Evolutionary conservation across 2,888 invertebrate species (phyloP), one percentile per base, ranked within the genome.

Genomic region (Coelinius sp.): DNA sequence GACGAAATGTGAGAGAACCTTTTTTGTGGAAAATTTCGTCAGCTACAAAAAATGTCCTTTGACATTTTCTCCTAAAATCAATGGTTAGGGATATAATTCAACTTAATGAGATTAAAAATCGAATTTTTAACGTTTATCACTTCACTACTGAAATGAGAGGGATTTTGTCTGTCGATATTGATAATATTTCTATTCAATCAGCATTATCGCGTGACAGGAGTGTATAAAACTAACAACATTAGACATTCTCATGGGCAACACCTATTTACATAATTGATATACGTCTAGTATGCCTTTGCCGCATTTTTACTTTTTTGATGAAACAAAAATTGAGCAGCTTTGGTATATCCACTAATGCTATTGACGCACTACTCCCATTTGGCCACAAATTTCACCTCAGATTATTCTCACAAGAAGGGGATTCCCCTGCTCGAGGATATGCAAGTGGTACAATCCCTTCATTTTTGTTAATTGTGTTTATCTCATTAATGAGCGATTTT

Each of bases 221-320:
- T 56, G 56, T 56, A 56, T 56, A 56, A 56, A 56, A 56, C 56
- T 56, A 56, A 56, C 31, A 56, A 56, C 56, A 56, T 56, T 27
- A 56, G 56, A 31, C 56, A n/a, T 56, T 25, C 7, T 27, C 27
- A 31, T 53, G 14, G 8, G 10, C 27, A 56, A 56, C 31, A 56
- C 14, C 31, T 56, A 56, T 56, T 8, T 56, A 56, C 56, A 56
- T 53, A 22, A 24, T 46, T 46, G 14, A 27, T 56, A 5, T 25
- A 56, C n/a, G 56, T 31, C 27, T 31, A 31, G 31, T 56, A 56
- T 56, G 56, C 17, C 27, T 56, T 31, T 56, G 25, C 56, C 31
- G 31, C 25, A 56, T 56, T 56, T n/a, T n/a, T n/a, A n/a, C n/a
- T n/a, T n/a, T n/a, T n/a, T 56, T 27, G 56, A 56, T 56, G 17